Evolutionary conservation across 2,113 vertebrate species (phyloP), one percentile per base, ranked within the genome.

Genomic region (Malurus elegans): DNA sequence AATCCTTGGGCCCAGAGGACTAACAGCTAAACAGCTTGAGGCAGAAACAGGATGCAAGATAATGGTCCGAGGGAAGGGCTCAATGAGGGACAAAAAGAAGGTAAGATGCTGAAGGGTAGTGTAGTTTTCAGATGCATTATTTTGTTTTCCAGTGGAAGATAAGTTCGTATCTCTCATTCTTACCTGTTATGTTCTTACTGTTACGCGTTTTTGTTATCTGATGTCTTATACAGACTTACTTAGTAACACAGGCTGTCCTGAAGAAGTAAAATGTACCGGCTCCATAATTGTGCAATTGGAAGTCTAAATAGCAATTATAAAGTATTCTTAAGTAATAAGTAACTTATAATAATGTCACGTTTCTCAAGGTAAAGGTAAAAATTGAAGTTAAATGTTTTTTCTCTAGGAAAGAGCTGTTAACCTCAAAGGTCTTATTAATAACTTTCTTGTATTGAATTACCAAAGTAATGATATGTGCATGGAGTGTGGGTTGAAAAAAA

Each of bases 21-120:
- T 99, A 96, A 99, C 99, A 58, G 99, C 99, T 76, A 99, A 99
- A 94, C 99, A 99, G 81, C 98, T 99, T 94, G 99, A 99, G 94
- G 99, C 99, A 78, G 99, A 99, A 98, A 99, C 99, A 26, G 99
- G 99, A 97, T 99, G 99, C 97, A 99, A 99, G 97, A 99, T 99
- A 83, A 99, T 99, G 99, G 99, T 99, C 94, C 99, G 99, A 98
- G 99, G 99, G 87, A 99, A 99, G 97, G 99, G 99, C 92, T 99
- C 99, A 79, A 99, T 99, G 99, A 98, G 99, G 92, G 99, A 99
- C 98, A 99, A 99, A 97, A 99, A 99, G 97, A 99, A 99, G 99
- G 99, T 99, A 97, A 98, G 97, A 57, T 44, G 18, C 69, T 92
- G 28, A 95, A 89, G 85, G 60, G 5, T 40, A 40, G 38, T 23